Base-by-base conservation (phyloP, 2,888 invertebrate species). In the Proisotoma minuta region DNA sequence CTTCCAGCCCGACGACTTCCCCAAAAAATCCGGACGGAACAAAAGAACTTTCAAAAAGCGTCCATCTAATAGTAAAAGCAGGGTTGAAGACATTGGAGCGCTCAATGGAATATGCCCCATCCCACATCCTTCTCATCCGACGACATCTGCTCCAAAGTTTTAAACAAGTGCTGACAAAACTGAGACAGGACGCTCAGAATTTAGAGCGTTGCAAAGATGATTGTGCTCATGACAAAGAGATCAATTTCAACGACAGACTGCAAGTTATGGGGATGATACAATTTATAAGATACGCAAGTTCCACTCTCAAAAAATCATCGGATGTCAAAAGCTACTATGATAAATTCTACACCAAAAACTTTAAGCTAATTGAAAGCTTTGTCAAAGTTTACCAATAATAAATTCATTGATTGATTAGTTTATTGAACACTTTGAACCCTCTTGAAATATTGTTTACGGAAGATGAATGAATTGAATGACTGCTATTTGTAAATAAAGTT, bases 261-360 rank as follows among this genome's bases (percentile, higher is more conserved):
- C 49, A 49, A 49, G 49, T 49, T 23, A 8, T 49, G 23, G 49
- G 49, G 15, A 20, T 49, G 3, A 8, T 49, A 8, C 20, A 49
- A 24, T 49, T 49, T 24, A 22, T 49, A 20, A 49, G 23, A 24
- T 49, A 49, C 15, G 49, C 22, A 4, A 8, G 18, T 8, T 4
- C 4, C 5, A 4, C 49, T 4, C 15, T 49, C 8, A 23, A 22
- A 4, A 49, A 15, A 22, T 18, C 20, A 3, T 4, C 8, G 20
- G 49, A 49, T 49, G 49, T 23, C 15, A 49, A 49, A 23, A 20
- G 15, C 3, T 23, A 8, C 23, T 24, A 20, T 15, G 23, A 49
- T 3, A 18, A 20, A 24, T 49, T 49, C 23, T 49, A 49, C 23
- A 49, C 49, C 49, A 49, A 49, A 24, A 49, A 49, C 23, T 18